phyloP scores from a whole-genome alignment of 2,797 vertebrate species.

The Psittacula derbiana region DNA sequence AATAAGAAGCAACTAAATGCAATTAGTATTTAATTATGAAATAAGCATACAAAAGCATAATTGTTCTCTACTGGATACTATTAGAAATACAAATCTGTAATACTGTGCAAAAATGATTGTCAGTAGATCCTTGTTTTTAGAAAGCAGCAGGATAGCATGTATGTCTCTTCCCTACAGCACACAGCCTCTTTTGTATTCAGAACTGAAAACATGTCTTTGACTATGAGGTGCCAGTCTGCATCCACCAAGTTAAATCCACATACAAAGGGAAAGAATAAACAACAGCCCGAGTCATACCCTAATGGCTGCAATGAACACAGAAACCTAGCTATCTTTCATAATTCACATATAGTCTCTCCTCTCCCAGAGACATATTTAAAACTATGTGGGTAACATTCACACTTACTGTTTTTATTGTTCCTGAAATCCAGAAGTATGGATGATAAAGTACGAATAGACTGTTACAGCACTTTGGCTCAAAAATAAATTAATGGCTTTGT shows the following conservation, averaged over 20 bases:
- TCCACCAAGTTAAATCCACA: not conserved
- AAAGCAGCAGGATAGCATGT: not conserved
- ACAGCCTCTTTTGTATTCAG: not conserved
- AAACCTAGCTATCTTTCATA: not conserved
- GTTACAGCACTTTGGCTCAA: not conserved
- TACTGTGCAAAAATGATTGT: fast-evolving
- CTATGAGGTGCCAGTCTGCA: not conserved
- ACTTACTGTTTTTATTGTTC: not conserved
- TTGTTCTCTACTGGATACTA: not conserved
- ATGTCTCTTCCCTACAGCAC: not conserved
- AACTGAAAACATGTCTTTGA: not conserved
- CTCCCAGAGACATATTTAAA: not conserved
- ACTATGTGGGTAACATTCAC: fast-evolving
- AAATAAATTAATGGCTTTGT: not conserved
- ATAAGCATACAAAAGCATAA: not conserved
- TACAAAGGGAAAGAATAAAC: not conserved
- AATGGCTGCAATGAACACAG: fast-evolving
- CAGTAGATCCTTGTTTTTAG: not conserved
- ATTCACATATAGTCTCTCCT: not conserved
- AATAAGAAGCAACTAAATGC: not conserved
- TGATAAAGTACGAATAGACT: not conserved
- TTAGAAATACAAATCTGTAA: not conserved
- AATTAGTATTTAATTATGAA: not conserved
- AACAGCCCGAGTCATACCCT: not conserved
- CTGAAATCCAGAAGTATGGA: not conserved